Evolutionary conservation across 2,888 invertebrate species (phyloP), one percentile per base, ranked within the genome.

Genomic region (Zaprionus bogoriensis): DNA sequence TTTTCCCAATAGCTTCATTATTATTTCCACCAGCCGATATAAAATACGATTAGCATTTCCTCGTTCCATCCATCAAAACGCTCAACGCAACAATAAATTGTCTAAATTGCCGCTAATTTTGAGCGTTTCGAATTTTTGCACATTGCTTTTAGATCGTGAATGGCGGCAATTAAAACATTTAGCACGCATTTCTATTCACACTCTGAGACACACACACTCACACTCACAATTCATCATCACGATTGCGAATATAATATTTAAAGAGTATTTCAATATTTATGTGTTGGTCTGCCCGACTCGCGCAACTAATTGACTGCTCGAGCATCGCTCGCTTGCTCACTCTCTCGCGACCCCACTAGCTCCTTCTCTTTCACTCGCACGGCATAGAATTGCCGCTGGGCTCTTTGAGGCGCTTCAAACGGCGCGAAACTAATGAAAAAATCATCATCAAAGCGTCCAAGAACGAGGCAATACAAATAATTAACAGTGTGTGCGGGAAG

Each of bases 161-260:
- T 75, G 72, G 78, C 55, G 55, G 72, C 85, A 80, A 80, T 80
- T 84, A 75, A 74, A 70, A 52, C 66, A 84, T 80, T 84, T 75
- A 75, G 52, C 82, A 81, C 82, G 79, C 85, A 74, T 65, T 81
- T 77, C 38, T 20, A 52, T 60, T 70, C 69, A 47, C 41, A 59
- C 39, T 53, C 44, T 51, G n/a, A 53, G 2, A 41, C 5, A 46
- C 7, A 50, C 28, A 47, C 27, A 51, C 23, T 14, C 27, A 45
- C 7, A 38, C 23, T 12, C 39, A 47, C 46, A 67, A 73, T 70
- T 70, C 48, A 77, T 57, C 78, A 72, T 64, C 48, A 61, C 74
- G 77, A 76, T 59, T 50, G 51, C 22, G 55, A 63, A 59, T 62
- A 63, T 61, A 61, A 42, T 70, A 67, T 67, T 60, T 70, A 38